Base-by-base conservation (phyloP, 2,113 vertebrate species). In the Calyptommatus sinebrachiatus region DNA sequence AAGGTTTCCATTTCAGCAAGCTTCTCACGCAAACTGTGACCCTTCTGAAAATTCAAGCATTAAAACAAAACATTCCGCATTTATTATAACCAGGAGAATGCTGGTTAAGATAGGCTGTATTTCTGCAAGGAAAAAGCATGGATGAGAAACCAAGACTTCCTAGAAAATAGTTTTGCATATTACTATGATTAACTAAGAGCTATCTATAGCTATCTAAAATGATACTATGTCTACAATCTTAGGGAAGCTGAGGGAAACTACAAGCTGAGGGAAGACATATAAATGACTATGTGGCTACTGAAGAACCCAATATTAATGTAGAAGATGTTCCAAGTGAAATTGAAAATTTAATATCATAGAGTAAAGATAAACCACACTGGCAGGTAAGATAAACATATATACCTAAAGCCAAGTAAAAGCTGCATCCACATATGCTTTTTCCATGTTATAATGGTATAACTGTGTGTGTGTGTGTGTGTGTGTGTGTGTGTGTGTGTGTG, bases 1-100 rank as follows among this genome's bases (percentile, higher is more conserved):
- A 99, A 99, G 5, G 98, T 99, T 94, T 99, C 98, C 98, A 99
- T 99, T 95, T 99, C 98, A 70, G 98, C 97, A 88, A 99, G 92
- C 88, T 99, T 99, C 89, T 99, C 98, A 8, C 96, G 96, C 84
- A 99, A 95, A 91, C 97, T 97, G 93, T 98, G 96, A 66, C 97
- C 98, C 93, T 99, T 99, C 98, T 99, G 94, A 35, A 91, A 94
- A 91, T 0, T 0, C 7, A 62, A 14, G n/a, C 28, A 4, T 46
- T 60, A 86, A 41, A 46, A 88, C 12, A 31, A 69, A 74, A 24
- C 4, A 0, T 9, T 75, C 7, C 79, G 78, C 61, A 9, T 1
- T 28, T 70, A 79, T 22, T 16, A 66, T 31, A 16, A 66, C 28
- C 6, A 66, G 63, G n/a, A 29, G 28, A 66, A 68, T 29, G 21